Evolutionary conservation across 2,797 vertebrate genomes (phyloP).

Genomic region (Acipenser ruthenus): DNA sequence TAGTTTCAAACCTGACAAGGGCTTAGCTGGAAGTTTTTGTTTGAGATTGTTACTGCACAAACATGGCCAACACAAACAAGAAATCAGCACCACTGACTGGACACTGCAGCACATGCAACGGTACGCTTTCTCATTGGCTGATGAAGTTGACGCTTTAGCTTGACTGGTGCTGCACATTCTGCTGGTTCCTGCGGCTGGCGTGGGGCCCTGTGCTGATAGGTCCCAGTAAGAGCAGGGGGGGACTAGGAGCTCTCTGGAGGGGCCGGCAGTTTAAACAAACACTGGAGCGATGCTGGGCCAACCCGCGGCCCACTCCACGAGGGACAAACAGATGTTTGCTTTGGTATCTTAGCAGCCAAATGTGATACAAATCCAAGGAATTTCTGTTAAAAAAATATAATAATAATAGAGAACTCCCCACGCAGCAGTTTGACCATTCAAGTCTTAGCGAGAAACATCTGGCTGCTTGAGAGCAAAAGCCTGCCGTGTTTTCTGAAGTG

Average conservation of each 20-base stretch:
- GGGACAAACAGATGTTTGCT: slow-evolving; percentile 63
- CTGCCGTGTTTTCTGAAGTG: slow-evolving; percentile 13
- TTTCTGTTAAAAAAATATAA: slow-evolving; percentile 31
- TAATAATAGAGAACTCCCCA: slow-evolving; percentile 51
- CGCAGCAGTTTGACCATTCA: slow-evolving; percentile 73
- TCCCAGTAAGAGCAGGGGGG: slow-evolving; percentile 12
- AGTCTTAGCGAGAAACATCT: slow-evolving; percentile 76
- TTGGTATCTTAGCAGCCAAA: slow-evolving; percentile 68
- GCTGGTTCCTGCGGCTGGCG: neutral
- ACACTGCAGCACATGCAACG: too few relatives aligned
- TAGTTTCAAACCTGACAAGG: neutral
- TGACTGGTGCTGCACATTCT: too few relatives aligned
- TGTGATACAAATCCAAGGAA: slow-evolving; percentile 80
- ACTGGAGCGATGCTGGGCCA: slow-evolving; percentile 1
- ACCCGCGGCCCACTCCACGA: slow-evolving; percentile 55
- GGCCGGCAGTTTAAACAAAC: slow-evolving; percentile 17
- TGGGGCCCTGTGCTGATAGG: slow-evolving; percentile 1
- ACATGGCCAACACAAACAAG: too few relatives aligned
- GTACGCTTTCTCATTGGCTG: too few relatives aligned
- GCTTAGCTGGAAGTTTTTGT: slow-evolving; percentile 9
- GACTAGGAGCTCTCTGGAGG: slow-evolving; percentile 2
- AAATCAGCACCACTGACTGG: too few relatives aligned
- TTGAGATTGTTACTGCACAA: slow-evolving; percentile 10
- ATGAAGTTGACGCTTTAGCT: too few relatives aligned
- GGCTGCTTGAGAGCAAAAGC: slow-evolving; percentile 51